Percentiles rank a stretch among this genome's conserved stretches.
Conservation (phyloP, 1,140 invertebrate species). For the Calephelis virginiensis region DNA sequence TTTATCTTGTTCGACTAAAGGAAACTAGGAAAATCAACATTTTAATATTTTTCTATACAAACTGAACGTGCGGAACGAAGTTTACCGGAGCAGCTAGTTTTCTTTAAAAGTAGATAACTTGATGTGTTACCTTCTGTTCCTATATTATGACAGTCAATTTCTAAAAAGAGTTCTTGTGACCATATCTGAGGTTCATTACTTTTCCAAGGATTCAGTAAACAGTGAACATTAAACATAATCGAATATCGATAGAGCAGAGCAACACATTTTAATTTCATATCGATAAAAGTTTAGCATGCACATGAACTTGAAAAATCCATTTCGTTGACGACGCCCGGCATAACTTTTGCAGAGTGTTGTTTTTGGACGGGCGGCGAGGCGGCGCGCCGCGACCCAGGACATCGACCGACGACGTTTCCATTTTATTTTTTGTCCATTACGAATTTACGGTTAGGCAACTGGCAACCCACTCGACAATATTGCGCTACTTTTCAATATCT, state of each 20-base stretch:
- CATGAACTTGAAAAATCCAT: conserved; percentile 39
- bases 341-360: conserved; percentile 41
- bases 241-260: background rate
- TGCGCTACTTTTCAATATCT: conserved; percentile 76
- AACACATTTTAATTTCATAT: background rate
- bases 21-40: too few relatives aligned
- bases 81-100: too few relatives aligned
- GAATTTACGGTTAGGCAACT: conserved; percentile 68
- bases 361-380: conserved; percentile 53
- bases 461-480: conserved; percentile 71
- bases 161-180: too few relatives aligned
- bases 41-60: too few relatives aligned
- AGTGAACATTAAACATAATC: background rate
- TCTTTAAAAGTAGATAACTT: too few relatives aligned
- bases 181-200: too few relatives aligned
- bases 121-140: too few relatives aligned
- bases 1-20: too few relatives aligned
- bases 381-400: conserved; percentile 38
- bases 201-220: too few relatives aligned
- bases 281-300: conserved; percentile 25
- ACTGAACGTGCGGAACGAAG: too few relatives aligned
- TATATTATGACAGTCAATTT: too few relatives aligned
- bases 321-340: conserved; percentile 27
- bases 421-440: conserved; percentile 76
- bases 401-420: conserved; percentile 43